Evolutionary conservation across 2,888 invertebrate genomes (phyloP), one percentile per base, ranked within the genome.

Genomic region (Bruchidius siliquastri): DNA sequence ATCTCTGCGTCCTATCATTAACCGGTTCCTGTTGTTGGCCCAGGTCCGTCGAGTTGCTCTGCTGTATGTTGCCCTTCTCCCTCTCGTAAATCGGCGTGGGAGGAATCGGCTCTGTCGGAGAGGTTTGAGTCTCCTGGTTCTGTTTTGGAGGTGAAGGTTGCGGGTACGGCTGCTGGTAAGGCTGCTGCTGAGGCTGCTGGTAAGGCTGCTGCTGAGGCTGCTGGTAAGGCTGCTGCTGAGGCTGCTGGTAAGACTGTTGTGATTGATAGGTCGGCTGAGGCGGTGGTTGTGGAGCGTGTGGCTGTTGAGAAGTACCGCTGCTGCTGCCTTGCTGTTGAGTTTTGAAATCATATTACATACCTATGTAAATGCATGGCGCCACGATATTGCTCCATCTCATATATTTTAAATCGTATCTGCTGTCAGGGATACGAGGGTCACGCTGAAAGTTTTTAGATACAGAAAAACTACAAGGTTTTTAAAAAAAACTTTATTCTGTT

Each of bases 41-140:
- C 83, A 94, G 90, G 84, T 94, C 94, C 76, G 94, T 92, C 22
- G 94, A 94, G 83, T 94, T 94, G 78, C 94, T 90, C 75, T 86
- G 86, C 82, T 81, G 86, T 81, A 81, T 84, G 80, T 79, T 80
- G 71, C 78, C 82, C 68, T 81, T 74, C 80, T 84, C 71, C 80
- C 84, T 70, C 83, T 82, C 72, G 80, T 82, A 80, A 78, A 74
- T 84, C 83, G 78, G 81, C 79, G 80, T 74, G 83, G 83, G 77
- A 6, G 26, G 22, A n/a, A 21, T 72, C 10, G 76, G 76, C 67
- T 78, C 76, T 20, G 32, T 75, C 76, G 68, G 49, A 18, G 49
- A 49, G 76, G 75, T 72, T 74, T 76, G 67, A 72, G 74, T 30
- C 68, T 76, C 67, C 49, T 72, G 72, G 69, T 74, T 76, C 21